phyloP scores from a whole-genome alignment of 2,888 invertebrate species.

The Dione juno region DNA sequence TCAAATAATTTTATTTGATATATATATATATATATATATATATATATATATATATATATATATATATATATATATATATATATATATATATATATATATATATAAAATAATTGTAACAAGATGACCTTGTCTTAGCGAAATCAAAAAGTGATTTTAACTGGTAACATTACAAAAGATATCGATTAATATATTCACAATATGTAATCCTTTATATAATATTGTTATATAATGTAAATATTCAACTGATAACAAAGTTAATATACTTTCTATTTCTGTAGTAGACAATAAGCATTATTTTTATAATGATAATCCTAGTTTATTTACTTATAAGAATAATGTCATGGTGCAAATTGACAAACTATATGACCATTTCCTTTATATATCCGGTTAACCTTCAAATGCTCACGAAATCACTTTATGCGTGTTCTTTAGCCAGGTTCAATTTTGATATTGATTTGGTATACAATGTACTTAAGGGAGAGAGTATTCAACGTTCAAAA shows the following conservation, averaged over 20 bases:
- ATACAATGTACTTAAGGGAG: neutral
- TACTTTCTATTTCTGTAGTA: conserved; percentile 10
- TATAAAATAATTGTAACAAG: conserved; percentile 1
- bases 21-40: no score
- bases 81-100: no score
- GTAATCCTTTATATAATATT: no score
- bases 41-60: no score
- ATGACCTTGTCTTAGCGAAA: neutral
- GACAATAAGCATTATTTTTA: no score
- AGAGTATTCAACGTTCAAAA: no score
- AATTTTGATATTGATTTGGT: neutral
- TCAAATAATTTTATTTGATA: no score
- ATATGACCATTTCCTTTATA: neutral
- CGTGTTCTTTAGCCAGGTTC: neutral
- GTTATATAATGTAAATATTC: neutral
- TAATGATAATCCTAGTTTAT: no score
- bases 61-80: no score
- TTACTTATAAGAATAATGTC: no score
- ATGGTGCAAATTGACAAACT: neutral
- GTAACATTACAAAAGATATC: neutral
- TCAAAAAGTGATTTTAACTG: neutral
- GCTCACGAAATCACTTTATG: neutral
- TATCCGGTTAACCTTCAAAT: conserved; percentile 5
- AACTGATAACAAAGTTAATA: neutral
- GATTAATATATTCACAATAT: neutral